Base-by-base conservation (phyloP, 2,113 vertebrate genomes). In the Fregetta grallaria region DNA sequence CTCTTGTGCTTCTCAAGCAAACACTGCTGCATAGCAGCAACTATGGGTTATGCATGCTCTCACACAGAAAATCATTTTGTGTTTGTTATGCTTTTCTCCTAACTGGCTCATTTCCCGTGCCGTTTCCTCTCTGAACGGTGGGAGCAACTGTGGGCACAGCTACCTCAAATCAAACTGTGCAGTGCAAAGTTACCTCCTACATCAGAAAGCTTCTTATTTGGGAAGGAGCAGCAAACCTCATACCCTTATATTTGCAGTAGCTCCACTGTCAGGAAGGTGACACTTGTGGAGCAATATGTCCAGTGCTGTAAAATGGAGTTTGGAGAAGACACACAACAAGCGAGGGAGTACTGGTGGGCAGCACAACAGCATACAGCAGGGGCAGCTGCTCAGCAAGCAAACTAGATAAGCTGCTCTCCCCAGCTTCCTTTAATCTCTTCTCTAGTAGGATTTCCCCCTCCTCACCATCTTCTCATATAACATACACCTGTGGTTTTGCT, bases 281-380 rank as follows among this genome's bases (percentile, higher is more conserved):
- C 10, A 17, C n/a, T 63, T 59, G 59, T 50, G 47, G 26, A 83
- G 34, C 63, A 88, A 7, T 14, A 29, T 2, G 11, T 36, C 12
- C 30, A 44, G 42, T 21, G 40, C 55, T 71, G 44, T 34, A 50
- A 72, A 75, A 71, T 3, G 9, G 61, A 65, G 34, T 16, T 56
- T 59, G 38, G 38, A 75, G 49, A 53, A 52, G n/a, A 30, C 10
- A 20, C 8, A 42, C 40, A 40, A 27, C 26, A 77, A 81, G 19
- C 0, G 0, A 87, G 68, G 40, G 65, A 2, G 2, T 18, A 21
- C 63, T 1, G 1, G 40, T 32, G 15, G 30, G 53, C 40, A 79
- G n/a, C 75, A 62, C 36, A 18, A 52, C 34, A 84, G 55, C 83
- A 56, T 19, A 7, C 30, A 56, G 34, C 63, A 83, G 17, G 18